Percentiles rank a stretch among this genome's conserved stretches.
phyloP scores from a whole-genome alignment of 2,797 vertebrate species.

The Labeo calbasu region DNA sequence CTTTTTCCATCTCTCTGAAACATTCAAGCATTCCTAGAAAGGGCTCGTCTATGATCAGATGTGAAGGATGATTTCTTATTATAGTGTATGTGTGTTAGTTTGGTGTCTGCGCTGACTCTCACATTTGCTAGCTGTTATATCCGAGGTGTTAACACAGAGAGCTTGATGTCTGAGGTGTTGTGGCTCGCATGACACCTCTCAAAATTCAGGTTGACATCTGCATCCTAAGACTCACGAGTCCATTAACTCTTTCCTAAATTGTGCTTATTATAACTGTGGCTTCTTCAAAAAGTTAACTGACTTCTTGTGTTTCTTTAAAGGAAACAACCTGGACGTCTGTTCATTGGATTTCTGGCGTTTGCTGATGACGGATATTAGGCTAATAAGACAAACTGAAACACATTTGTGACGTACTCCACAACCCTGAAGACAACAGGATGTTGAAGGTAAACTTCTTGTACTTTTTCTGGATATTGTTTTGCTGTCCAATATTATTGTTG shows the following conservation, averaged over 20 bases:
- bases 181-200: conserved; percentile 48
- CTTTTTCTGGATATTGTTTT: neutral
- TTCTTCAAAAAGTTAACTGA: neutral
- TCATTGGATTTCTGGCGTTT: conserved; percentile 28
- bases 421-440: conserved; percentile 15
- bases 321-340: conserved; percentile 7
- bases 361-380: conserved; percentile 24
- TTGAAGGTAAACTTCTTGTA: conserved; percentile 29
- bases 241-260: conserved; percentile 34
- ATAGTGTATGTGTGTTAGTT: conserved; percentile 41
- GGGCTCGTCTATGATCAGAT: conserved; percentile 4
- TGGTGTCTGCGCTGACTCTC: conserved; percentile 37
- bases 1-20: neutral
- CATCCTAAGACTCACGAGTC: conserved; percentile 35
- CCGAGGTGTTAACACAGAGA: conserved; percentile 42
- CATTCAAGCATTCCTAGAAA: neutral
- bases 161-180: conserved; percentile 15
- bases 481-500: neutral
- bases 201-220: conserved; percentile 52
- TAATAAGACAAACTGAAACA: conserved; percentile 11
- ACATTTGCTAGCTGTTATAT: conserved; percentile 48
- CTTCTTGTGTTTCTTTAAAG: conserved; percentile 18
- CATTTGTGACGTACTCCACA: neutral
- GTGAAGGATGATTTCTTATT: conserved; percentile 27
- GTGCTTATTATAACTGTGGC: neutral